Evolutionary conservation across 2,888 invertebrate species (phyloP).

Genomic region (Cephus rjabovi): DNA sequence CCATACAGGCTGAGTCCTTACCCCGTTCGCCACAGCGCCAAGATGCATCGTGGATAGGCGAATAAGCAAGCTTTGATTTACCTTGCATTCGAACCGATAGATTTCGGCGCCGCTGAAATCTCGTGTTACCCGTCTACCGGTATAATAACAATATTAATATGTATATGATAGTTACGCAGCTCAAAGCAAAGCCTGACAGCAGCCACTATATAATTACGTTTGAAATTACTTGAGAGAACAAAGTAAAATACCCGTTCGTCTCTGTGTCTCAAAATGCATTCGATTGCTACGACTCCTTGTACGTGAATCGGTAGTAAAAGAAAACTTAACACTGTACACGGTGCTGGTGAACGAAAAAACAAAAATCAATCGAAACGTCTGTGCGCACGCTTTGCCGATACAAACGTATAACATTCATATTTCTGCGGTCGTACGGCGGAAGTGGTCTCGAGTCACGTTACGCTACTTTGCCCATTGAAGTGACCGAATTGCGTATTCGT

Average conservation of each 20-base stretch:
- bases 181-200: too few species aligned
- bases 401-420: conserved; percentile 30
- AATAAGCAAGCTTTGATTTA: neutral
- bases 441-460: conserved; percentile 18
- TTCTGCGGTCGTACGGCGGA: conserved; percentile 24
- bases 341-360: conserved; percentile 26
- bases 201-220: too few species aligned
- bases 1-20: neutral
- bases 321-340: neutral
- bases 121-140: too few species aligned
- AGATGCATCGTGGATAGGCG: neutral
- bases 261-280: neutral
- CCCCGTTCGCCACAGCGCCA: neutral
- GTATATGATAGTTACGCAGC: too few species aligned
- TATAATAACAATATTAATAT: too few species aligned
- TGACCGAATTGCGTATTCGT: conserved; percentile 40
- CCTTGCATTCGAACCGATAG: too few species aligned
- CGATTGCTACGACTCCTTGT: neutral
- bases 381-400: neutral
- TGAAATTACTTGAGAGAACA: neutral
- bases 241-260: neutral
- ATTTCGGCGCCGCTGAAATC: too few species aligned
- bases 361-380: conserved; percentile 24
- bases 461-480: conserved; percentile 28
- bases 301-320: too few species aligned